Percentiles rank a stretch among this genome's conserved stretches.
Evolutionary conservation across 2,888 invertebrate genomes (phyloP).

Genomic region (Apotomis turbidana): DNA sequence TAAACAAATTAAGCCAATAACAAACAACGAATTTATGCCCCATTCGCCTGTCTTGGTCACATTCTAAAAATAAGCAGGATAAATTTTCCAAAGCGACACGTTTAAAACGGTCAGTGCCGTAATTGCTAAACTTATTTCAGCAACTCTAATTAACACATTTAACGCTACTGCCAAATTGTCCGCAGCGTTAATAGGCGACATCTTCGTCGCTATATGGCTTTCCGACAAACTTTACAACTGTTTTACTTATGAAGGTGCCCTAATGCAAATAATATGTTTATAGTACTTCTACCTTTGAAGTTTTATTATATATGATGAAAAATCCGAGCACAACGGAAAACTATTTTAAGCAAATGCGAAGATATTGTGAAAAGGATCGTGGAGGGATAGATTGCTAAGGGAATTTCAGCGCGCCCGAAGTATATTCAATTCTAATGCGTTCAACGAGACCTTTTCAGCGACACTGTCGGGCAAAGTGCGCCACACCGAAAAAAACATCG

Average conservation of each 20-base stretch:
- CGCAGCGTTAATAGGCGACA: conserved; percentile 11
- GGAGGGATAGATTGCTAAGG: conserved; percentile 11
- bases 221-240: neutral
- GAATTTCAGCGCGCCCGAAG: neutral
- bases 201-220: neutral
- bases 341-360: conserved; percentile 14
- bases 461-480: neutral
- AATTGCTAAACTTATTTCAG: conserved; percentile 40
- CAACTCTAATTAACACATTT: conserved; percentile 35
- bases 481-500: conserved; percentile 13
- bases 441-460: conserved; percentile 12
- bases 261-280: neutral
- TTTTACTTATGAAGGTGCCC: neutral
- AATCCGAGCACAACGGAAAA: conserved; percentile 2
- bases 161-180: conserved; percentile 34
- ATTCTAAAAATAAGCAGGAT: conserved; percentile 62
- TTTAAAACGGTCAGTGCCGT: conserved; percentile 18
- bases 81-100: conserved; percentile 40
- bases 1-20: conserved; percentile 9
- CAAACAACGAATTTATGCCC: conserved; percentile 43
- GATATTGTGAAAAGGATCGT: conserved; percentile 3
- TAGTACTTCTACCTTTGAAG: neutral
- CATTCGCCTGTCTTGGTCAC: conserved; percentile 48
- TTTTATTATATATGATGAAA: conserved; percentile 13
- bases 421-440: conserved; percentile 23